A percentile compares a stretch with the other conserved stretches of the same genome.
Conservation (phyloP, 1,140 invertebrate species). For the Penaeus chinensis region DNA sequence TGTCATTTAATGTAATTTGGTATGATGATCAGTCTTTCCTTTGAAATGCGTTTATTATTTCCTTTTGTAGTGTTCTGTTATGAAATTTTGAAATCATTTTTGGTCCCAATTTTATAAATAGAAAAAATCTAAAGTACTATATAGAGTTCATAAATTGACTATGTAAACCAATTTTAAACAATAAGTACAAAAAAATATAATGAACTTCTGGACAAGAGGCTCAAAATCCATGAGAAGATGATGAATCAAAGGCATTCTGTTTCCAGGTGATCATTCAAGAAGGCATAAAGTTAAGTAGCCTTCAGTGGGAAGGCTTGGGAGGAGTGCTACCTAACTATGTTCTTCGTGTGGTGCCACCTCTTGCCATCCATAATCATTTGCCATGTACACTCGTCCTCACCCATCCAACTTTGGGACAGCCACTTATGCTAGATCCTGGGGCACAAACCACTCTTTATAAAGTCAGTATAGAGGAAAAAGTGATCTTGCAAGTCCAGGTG, state of each 20-base stretch:
- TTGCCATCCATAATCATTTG: slow-evolving; percentile 81
- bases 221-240: too few species aligned
- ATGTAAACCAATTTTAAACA: too few species aligned
- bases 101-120: too few species aligned
- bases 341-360: slow-evolving; percentile 78
- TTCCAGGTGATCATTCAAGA: slow-evolving; percentile 70
- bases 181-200: too few species aligned
- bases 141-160: too few species aligned
- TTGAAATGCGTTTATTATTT: too few species aligned
- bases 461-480: slow-evolving; percentile 73
- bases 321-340: slow-evolving; percentile 78
- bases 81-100: too few species aligned
- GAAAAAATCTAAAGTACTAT: too few species aligned
- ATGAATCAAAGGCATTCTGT: neutral
- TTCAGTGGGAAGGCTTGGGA: slow-evolving; percentile 65
- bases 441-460: slow-evolving; percentile 78
- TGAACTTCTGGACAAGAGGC: too few species aligned
- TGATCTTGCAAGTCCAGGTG: slow-evolving; percentile 75
- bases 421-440: slow-evolving; percentile 78
- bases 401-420: slow-evolving; percentile 71
- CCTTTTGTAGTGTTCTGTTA: too few species aligned
- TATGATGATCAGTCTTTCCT: too few species aligned
- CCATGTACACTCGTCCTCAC: slow-evolving; percentile 77
- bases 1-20: too few species aligned
- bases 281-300: slow-evolving; percentile 67